These are phyloP conservation scores for Odontamblyopus rebecca DNA, from an alignment of 2,797 vertebrate genomes.

Conservation along the genomic window DNA sequence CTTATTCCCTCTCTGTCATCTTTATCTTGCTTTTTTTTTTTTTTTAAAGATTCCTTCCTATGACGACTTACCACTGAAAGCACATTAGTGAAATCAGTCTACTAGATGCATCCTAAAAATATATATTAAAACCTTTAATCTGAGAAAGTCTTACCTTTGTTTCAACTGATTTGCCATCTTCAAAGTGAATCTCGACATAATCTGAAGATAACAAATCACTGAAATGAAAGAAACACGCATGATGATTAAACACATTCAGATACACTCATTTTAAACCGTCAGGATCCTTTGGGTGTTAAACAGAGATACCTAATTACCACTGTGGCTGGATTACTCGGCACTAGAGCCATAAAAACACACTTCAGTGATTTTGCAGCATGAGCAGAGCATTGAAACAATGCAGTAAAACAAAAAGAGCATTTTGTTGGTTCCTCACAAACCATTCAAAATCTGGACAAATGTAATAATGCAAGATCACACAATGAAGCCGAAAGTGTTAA, in stretches of 20 bases:
- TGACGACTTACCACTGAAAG: not conserved
- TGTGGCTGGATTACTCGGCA: constrained; percentile 34
- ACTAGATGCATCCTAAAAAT: not conserved
- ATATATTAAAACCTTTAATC: not conserved
- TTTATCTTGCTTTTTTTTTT: not conserved
- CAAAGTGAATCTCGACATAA: constrained; percentile 96
- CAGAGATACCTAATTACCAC: constrained; percentile 46
- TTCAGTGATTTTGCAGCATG: constrained; percentile 2
- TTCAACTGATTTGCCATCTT: constrained; percentile 85
- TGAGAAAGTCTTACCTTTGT: constrained; percentile 85
- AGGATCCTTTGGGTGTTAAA: constrained; percentile 39
- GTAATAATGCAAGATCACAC: constrained; percentile 15
- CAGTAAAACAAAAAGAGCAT: constrained; percentile 1
- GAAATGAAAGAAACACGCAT: constrained; percentile 51
- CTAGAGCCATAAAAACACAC: constrained; percentile 18
- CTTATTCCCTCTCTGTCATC: constrained; percentile 28
- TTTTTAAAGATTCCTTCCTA: not conserved
- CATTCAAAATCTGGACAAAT: not conserved
- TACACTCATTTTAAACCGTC: constrained; percentile 26
- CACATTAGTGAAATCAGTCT: not conserved
- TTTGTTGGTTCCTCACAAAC: constrained; percentile 17
- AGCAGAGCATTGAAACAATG: not conserved
- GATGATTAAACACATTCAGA: constrained; percentile 22
- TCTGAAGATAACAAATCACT: constrained; percentile 95
- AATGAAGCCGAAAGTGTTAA: constrained; percentile 27